These are phyloP conservation scores for Atta colombica DNA, from an alignment of 1,140 invertebrate species.

Conservation along the genomic window DNA sequence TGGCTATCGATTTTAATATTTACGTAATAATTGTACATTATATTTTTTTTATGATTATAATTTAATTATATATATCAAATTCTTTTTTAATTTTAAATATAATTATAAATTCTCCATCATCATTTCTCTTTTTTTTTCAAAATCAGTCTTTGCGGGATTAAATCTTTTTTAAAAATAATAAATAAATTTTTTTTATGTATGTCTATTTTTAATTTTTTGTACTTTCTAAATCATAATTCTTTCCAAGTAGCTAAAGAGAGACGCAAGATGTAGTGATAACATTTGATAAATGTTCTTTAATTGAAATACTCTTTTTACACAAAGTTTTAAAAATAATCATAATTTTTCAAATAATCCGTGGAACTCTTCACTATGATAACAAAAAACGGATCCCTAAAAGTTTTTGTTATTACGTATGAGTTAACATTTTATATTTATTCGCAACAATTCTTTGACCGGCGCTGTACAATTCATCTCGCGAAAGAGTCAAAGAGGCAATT, in stretches of 20 bases:
- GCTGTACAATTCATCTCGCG: constrained; percentile 36
- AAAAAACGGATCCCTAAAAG: not conserved
- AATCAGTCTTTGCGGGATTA: not conserved
- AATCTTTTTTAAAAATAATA: not conserved
- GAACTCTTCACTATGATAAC: not conserved
- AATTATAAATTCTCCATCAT: not conserved
- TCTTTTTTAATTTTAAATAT: constrained; percentile 3
- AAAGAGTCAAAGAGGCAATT: constrained; percentile 57
- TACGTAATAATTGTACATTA: not conserved
- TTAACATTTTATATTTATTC: constrained; percentile 15
- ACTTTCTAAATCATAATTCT: constrained; percentile 12
- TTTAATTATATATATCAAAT: not conserved
- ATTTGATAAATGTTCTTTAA: constrained; percentile 18
- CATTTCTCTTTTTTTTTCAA: not conserved
- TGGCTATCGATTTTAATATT: not conserved
- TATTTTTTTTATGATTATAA: not conserved
- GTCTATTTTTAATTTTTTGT: constrained; percentile 3
- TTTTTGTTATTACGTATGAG: constrained; percentile 7
- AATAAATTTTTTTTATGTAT: not conserved
- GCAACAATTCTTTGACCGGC: constrained; percentile 35
- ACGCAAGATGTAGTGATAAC: not conserved
- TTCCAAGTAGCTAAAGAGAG: not conserved
- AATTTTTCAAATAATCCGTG: not conserved
- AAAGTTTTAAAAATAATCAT: not conserved
- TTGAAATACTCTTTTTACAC: not conserved